Conservation (phyloP, 2,113 vertebrate genomes). For the Rafetus swinhoei region DNA sequence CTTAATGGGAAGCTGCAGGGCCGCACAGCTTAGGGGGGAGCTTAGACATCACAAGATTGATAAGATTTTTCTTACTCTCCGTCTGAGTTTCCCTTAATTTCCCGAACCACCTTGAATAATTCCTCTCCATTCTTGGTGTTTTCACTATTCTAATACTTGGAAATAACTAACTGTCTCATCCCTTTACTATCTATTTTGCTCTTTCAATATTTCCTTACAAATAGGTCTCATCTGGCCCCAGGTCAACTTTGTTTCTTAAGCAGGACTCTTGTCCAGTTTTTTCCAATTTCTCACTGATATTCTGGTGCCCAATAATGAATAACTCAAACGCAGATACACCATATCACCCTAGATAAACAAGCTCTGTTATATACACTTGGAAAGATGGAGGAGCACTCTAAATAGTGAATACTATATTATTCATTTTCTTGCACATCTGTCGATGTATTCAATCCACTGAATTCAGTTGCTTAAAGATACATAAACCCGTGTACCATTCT, state of each 20-base stretch:
- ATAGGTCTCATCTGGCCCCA: neutral
- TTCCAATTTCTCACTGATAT: neutral
- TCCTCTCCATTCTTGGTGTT: neutral
- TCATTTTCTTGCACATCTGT: neutral
- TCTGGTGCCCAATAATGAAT: neutral
- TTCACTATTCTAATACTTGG: neutral
- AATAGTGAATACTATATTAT: neutral
- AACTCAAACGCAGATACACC: neutral
- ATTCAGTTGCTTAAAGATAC: neutral
- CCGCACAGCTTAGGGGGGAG: no score
- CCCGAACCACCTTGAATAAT: neutral
- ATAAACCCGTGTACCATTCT: fast-evolving
- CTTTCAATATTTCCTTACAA: neutral
- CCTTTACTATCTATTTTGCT: neutral
- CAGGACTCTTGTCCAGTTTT: neutral
- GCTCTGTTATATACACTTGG: neutral
- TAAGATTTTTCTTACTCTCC: neutral
- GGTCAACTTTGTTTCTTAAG: neutral
- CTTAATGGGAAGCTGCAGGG: no score
- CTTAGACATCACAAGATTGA: neutral
- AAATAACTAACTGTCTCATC: neutral
- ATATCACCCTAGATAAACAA: fast-evolving
- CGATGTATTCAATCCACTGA: neutral
- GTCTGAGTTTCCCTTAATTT: neutral
- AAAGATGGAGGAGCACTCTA: neutral